phyloP scores from a whole-genome alignment of 2,888 invertebrate species.

The Trimorus sp. region DNA sequence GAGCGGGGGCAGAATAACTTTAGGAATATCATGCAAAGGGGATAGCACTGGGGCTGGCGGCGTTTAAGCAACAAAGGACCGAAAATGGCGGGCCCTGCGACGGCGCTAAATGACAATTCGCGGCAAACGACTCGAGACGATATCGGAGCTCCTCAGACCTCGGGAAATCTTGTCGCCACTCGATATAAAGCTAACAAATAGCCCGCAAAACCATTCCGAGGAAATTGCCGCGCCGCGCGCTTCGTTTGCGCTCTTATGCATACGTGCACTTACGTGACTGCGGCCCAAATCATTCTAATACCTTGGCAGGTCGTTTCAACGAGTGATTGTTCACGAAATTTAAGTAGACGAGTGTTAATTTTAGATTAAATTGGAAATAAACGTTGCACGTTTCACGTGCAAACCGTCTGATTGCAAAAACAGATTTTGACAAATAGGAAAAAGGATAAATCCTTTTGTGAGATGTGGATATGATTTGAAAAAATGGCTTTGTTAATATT shows the following conservation, averaged over 20 bases:
- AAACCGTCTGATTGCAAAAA: no score
- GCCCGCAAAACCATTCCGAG: conserved; percentile 35
- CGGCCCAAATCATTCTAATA: conserved; percentile 20
- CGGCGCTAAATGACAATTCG: conserved; percentile 41
- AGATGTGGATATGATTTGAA: no score
- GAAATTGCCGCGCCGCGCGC: conserved; percentile 42
- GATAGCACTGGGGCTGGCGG: conserved; percentile 35
- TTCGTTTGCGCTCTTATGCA: conserved; percentile 36
- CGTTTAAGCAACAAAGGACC: conserved; percentile 58
- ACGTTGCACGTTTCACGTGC: no score
- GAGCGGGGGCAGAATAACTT: conserved; percentile 28
- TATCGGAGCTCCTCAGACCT: conserved; percentile 32
- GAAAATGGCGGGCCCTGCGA: conserved; percentile 74
- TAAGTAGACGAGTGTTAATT: no score
- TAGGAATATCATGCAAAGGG: conserved; percentile 53
- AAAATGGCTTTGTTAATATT: no score
- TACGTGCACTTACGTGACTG: conserved; percentile 31
- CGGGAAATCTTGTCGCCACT: conserved; percentile 28
- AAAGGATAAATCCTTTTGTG: no score
- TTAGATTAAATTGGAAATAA: no score
- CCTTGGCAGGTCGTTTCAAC: conserved; percentile 20
- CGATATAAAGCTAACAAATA: conserved; percentile 47
- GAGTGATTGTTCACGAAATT: conserved; percentile 16
- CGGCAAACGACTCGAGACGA: conserved; percentile 41
- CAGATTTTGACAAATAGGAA: no score